These are phyloP conservation scores for Ondatra zibethicus DNA, from an alignment of 2,113 vertebrate genomes.

Conservation along the genomic window DNA sequence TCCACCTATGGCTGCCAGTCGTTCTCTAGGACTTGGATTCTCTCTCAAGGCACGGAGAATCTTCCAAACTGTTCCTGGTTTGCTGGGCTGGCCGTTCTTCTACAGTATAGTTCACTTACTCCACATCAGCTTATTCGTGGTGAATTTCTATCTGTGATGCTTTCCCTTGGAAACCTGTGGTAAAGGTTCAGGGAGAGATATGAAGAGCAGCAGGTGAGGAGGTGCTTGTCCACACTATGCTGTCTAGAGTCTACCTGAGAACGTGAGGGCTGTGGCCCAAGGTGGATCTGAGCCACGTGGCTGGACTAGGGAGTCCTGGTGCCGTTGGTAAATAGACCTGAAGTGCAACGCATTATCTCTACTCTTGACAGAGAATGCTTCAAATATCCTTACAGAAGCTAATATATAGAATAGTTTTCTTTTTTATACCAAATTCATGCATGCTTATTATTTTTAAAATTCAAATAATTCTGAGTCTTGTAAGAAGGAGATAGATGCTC, in stretches of 20 bases:
- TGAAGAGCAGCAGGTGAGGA: neutral
- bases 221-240: neutral
- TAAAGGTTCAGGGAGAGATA: neutral
- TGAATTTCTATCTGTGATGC: neutral
- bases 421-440: neutral
- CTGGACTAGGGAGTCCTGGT: neutral
- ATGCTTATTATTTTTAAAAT: neutral
- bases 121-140: neutral
- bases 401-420: neutral
- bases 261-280: neutral
- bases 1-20: neutral
- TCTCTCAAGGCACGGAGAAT: neutral
- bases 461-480: neutral
- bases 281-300: neutral
- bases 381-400: neutral
- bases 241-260: neutral
- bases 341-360: neutral
- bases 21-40: neutral
- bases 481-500: neutral
- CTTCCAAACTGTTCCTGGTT: neutral
- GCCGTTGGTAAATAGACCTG: neutral
- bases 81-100: neutral
- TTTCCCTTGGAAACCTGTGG: neutral
- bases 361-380: neutral
- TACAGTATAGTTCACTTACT: neutral